These are phyloP conservation scores for Anoplius nigerrimus DNA, from an alignment of 2,888 invertebrate species.

Conservation along the genomic window DNA sequence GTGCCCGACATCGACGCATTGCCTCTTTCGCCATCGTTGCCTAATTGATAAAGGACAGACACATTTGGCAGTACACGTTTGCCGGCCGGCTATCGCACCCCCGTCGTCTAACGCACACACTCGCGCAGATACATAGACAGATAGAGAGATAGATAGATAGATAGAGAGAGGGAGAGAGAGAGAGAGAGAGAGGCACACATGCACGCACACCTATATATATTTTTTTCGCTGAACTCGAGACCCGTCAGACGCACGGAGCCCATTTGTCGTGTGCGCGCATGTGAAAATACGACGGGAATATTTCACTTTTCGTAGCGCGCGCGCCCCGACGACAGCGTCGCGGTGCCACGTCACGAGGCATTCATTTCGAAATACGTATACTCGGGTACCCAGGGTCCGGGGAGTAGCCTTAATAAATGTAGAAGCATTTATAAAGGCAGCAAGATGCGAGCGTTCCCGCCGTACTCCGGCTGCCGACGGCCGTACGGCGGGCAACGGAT, in stretches of 20 bases:
- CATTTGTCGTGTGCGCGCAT: slow-evolving; percentile 71
- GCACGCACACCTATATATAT: not conserved
- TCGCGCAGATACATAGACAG: no score
- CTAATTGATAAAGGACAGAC: slow-evolving; percentile 13
- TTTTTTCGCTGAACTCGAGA: slow-evolving; percentile 13
- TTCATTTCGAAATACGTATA: slow-evolving; percentile 71
- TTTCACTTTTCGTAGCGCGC: slow-evolving; percentile 73
- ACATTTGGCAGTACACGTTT: slow-evolving; percentile 2
- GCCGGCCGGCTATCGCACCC: not conserved
- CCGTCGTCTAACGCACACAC: not conserved
- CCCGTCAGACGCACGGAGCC: slow-evolving; percentile 66
- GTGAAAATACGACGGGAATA: slow-evolving; percentile 74
- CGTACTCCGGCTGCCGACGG: slow-evolving; percentile 19
- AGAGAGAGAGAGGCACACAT: no score
- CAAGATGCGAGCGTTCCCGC: slow-evolving; percentile 63
- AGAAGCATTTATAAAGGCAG: slow-evolving; percentile 69
- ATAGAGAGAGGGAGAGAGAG: no score
- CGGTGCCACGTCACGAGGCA: slow-evolving; percentile 72
- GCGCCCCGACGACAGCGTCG: slow-evolving; percentile 69
- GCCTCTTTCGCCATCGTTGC: not conserved
- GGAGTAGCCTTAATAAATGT: slow-evolving; percentile 72
- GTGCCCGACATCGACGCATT: no score
- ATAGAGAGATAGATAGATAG: no score
- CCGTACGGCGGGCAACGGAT: not conserved
- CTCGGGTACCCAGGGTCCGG: slow-evolving; percentile 45